Conservation (phyloP, 1,140 invertebrate species). For the Drosophila albomicans region DNA sequence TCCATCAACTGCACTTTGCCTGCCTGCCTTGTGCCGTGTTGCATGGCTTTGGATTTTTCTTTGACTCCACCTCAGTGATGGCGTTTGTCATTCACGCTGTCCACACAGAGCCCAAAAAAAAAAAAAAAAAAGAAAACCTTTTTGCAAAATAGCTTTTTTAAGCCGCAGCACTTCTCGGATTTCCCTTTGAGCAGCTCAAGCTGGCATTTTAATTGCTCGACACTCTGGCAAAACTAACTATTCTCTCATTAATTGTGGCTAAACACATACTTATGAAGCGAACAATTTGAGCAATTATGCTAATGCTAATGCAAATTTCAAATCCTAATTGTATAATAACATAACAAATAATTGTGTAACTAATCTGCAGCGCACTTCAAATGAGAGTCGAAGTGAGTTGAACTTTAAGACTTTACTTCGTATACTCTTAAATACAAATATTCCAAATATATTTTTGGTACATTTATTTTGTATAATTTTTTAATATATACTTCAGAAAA, state of each 20-base stretch:
- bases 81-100: background rate
- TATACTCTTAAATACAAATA: too few relatives aligned
- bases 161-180: background rate
- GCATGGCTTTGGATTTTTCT: background rate
- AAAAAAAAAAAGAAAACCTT: background rate
- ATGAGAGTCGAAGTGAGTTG: too few relatives aligned
- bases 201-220: background rate
- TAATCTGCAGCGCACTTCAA: too few relatives aligned
- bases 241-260: background rate
- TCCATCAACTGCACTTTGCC: conserved; percentile 14
- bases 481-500: too few relatives aligned
- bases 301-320: too few relatives aligned
- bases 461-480: too few relatives aligned
- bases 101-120: background rate
- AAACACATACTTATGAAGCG: background rate
- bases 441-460: too few relatives aligned
- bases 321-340: too few relatives aligned
- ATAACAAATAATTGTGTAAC: too few relatives aligned
- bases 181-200: background rate
- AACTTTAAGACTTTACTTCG: too few relatives aligned
- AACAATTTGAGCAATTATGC: too few relatives aligned
- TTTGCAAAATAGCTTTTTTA: conserved; percentile 17
- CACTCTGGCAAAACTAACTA: background rate
- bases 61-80: background rate
- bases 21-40: conserved; percentile 4